Evolutionary conservation across 1,140 invertebrate genomes (phyloP).

Genomic region (Formica exsecta): DNA sequence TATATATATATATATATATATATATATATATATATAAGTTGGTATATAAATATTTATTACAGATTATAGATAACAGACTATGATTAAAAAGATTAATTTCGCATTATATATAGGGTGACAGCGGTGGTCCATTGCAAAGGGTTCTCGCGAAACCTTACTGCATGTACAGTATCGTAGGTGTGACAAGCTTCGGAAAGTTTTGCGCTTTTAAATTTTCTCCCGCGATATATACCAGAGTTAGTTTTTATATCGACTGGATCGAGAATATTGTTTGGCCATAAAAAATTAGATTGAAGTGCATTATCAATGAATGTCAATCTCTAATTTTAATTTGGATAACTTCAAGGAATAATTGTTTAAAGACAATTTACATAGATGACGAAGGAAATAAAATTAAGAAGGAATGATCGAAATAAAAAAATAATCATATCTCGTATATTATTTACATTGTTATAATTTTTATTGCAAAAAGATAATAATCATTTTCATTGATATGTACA

Average conservation of each 20-base stretch:
- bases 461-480: constrained; percentile 51
- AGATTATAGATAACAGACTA: too few relatives aligned
- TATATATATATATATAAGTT: background rate
- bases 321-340: background rate
- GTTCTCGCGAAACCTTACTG: constrained; percentile 81
- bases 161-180: constrained; percentile 84
- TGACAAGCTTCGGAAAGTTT: constrained; percentile 87
- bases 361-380: background rate
- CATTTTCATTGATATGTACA: constrained; percentile 67
- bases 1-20: background rate
- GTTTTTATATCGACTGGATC: constrained; percentile 88
- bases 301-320: background rate
- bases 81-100: constrained; percentile 4
- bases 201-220: constrained; percentile 86
- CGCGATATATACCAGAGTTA: constrained; percentile 88
- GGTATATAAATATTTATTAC: background rate
- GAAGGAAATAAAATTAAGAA: background rate
- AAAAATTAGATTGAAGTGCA: background rate
- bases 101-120: constrained; percentile 87
- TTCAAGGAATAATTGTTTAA: background rate
- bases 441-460: constrained; percentile 45
- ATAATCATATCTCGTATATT: background rate
- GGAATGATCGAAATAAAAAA: background rate
- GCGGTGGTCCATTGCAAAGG: constrained; percentile 87
- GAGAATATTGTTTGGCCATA: constrained; percentile 80